A percentile compares a stretch with the other conserved stretches of the same genome.
Conservation (phyloP, 1,140 invertebrate genomes). For the Steinernema feltiae region DNA sequence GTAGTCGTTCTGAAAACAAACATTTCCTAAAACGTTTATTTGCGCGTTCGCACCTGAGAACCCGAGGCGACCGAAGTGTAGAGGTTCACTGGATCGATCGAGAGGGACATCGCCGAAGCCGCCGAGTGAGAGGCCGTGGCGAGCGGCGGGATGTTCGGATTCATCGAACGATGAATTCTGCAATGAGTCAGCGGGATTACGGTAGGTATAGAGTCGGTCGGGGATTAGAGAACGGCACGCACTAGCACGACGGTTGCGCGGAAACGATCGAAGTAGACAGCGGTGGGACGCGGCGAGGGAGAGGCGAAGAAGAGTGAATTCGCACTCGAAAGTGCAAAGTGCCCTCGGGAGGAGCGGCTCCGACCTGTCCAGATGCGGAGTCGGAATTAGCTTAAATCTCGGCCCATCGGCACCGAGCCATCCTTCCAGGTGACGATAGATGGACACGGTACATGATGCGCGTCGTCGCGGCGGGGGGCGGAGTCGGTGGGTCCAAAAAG, state of each 20-base stretch:
- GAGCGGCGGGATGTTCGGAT: not conserved
- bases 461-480: not conserved
- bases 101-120: not conserved
- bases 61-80: slow-evolving; percentile 5
- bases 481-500: not conserved
- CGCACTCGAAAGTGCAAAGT: not conserved
- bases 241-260: not conserved
- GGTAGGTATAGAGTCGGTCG: not conserved
- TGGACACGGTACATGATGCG: slow-evolving; percentile 10
- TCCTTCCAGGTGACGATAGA: slow-evolving; percentile 15
- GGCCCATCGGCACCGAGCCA: not conserved
- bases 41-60: not conserved
- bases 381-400: not conserved
- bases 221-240: not conserved
- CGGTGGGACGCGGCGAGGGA: not conserved
- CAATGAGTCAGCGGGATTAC: not conserved
- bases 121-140: not conserved
- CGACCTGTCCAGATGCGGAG: not conserved
- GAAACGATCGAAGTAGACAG: not conserved
- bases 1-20: not conserved
- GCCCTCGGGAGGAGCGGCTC: not conserved
- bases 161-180: not conserved
- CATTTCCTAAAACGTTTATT: not conserved
- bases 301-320: not conserved
- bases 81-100: not conserved